These are phyloP conservation scores for Myiotriccus ornatus DNA, from an alignment of 2,797 vertebrate species.

Conservation along the genomic window DNA sequence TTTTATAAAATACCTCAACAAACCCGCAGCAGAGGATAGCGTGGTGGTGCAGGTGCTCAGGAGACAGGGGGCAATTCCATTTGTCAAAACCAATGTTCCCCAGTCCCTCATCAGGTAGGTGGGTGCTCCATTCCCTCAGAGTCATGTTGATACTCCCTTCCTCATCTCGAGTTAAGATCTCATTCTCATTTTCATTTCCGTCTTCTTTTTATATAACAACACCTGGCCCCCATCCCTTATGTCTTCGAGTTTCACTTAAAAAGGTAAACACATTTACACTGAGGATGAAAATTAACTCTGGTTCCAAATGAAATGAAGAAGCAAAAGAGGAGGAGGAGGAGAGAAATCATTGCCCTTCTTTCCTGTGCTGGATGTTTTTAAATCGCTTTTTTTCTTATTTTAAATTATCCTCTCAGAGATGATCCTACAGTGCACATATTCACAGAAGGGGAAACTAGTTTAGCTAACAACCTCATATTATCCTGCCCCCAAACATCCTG, in stretches of 20 bases:
- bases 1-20: constrained; percentile 75
- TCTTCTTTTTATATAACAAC: not conserved
- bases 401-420: not conserved
- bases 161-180: not conserved
- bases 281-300: not conserved
- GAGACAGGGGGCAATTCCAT: constrained; percentile 91
- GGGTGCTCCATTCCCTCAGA: rapidly evolving
- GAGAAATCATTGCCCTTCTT: not conserved
- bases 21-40: constrained; percentile 75
- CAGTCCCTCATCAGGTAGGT: constrained; percentile 86
- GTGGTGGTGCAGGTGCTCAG: constrained; percentile 89
- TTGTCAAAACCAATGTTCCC: constrained; percentile 90
- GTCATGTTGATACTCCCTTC: not conserved
- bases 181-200: not conserved
- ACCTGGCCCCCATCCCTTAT: not conserved
- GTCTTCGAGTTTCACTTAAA: not conserved
- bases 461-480: not conserved
- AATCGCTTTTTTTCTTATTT: not conserved
- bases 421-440: not conserved
- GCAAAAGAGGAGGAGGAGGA: not conserved
- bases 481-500: not conserved
- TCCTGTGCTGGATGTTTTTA: not conserved
- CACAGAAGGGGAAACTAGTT: not conserved
- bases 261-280: not conserved
- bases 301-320: not conserved